Evolutionary conservation across 2,113 vertebrate species (phyloP).

Genomic region (Nothocercus julius): DNA sequence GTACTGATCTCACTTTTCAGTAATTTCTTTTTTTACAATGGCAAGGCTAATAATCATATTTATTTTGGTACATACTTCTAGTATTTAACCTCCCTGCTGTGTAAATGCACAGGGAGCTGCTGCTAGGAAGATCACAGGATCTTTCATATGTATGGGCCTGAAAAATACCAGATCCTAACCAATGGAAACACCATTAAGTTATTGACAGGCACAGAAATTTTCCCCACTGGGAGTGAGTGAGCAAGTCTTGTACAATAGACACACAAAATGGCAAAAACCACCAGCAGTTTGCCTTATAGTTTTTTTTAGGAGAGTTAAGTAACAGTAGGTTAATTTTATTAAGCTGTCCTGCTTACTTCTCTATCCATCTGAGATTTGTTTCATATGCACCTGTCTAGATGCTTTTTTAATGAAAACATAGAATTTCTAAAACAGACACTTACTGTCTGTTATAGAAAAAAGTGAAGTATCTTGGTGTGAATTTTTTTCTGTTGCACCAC

Average conservation of each 20-base stretch:
- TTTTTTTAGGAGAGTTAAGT: not conserved
- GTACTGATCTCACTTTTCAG: constrained; percentile 46
- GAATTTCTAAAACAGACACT: not conserved
- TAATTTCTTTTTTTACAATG: constrained; percentile 40
- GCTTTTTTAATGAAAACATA: not conserved
- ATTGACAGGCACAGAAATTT: not conserved
- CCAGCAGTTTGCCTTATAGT: not conserved
- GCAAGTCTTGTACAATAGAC: not conserved
- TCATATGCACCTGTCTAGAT: not conserved
- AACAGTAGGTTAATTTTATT: not conserved
- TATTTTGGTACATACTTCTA: constrained; percentile 35
- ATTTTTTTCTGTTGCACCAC: not conserved
- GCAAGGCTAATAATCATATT: not conserved
- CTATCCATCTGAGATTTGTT: not conserved
- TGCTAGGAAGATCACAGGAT: not conserved
- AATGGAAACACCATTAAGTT: not conserved
- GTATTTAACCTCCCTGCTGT: constrained; percentile 1
- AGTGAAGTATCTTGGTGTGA: not conserved
- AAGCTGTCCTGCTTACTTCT: not conserved
- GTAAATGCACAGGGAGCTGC: constrained; percentile 4
- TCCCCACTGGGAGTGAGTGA: not conserved
- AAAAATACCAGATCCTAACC: not conserved
- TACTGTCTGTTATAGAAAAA: not conserved
- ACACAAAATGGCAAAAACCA: not conserved
- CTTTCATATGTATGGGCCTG: not conserved